Base-by-base conservation (phyloP, 1,140 invertebrate species). In the Ceratina calcarata region DNA sequence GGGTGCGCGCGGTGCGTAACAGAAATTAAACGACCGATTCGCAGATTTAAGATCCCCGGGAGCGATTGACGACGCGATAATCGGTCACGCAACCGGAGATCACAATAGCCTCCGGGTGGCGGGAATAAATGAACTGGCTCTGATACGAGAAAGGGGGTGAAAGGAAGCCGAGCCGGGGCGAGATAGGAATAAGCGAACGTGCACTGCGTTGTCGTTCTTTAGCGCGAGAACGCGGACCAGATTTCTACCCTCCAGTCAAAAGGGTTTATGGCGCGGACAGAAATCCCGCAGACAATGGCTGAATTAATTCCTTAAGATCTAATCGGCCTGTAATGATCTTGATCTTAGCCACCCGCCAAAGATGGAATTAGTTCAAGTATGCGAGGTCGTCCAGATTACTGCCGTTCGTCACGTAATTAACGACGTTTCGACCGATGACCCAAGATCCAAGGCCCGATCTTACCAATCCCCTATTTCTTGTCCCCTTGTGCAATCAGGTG, bases 211-310 rank as follows among this genome's bases (percentile, higher is more conserved):
- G 37, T 3, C 37, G 37, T 45, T 45, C 37, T 45, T 45, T 45
- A 45, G 37, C 10, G 37, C 8, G 3, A 45, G 82, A 79, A 85
- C 81, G 82, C 81, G 76, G 32, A 79, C 27, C 65, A 18, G 20
- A 22, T 68, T 49, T 24, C 70, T 49, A 72, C 88, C 69, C 53
- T 53, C 84, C 85, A 80, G 83, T 90, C 88, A 90, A 91, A 90
- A 89, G 89, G 89, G 88, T 90, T 90, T 90, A 91, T 91, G 90
- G 90, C 82, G 88, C 86, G 89, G 83, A 91, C 86, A 85, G 86
- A 89, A 89, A 89, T 86, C 84, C 88, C 82, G 70, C 86, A 90
- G 88, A 91, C 90, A 91, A 91, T 91, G 82, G 86, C 64, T 85
- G 89, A 89, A 90, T 90, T 91, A 90, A 91, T 90, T 89, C 88